phyloP scores from a whole-genome alignment of 2,113 vertebrate species.

The Osmerus mordax region DNA sequence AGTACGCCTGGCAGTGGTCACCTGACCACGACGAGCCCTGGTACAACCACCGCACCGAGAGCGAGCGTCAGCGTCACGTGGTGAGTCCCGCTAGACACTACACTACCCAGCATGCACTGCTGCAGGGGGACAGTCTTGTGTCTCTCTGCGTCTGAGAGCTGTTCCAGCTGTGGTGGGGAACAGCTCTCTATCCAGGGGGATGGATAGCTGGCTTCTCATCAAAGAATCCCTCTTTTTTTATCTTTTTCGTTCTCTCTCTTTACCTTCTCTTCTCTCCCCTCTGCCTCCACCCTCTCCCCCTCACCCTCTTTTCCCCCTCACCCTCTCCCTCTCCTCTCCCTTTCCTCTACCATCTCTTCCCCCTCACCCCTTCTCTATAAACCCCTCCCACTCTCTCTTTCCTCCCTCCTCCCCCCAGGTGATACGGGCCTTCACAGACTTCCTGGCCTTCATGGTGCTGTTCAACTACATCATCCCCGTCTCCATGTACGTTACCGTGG shows the following conservation, averaged over 20 bases:
- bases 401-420: constrained; percentile 35
- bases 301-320: no score
- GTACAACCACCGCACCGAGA: constrained; percentile 92
- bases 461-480: constrained; percentile 99
- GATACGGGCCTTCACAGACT: constrained; percentile 88
- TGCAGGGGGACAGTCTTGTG: not conserved
- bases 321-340: no score
- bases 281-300: not conserved
- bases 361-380: no score
- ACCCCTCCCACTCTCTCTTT: no score
- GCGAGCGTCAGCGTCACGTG: constrained; percentile 85
- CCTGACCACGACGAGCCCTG: constrained; percentile 88
- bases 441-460: constrained; percentile 97
- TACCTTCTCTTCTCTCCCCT: not conserved
- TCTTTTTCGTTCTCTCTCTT: not conserved
- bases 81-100: constrained; percentile 61
- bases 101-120: constrained; percentile 2
- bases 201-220: not conserved
- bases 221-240: not conserved
- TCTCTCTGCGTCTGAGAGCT: not conserved
- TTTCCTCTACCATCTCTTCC: no score
- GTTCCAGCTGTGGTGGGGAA: not conserved
- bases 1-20: constrained; percentile 92
- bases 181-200: no score
- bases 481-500: constrained; percentile 98